Percentiles rank a stretch among this genome's conserved stretches.
These are phyloP conservation scores for Petrolisthes cinctipes DNA, from an alignment of 2,888 invertebrate genomes.

Conservation along the genomic window DNA sequence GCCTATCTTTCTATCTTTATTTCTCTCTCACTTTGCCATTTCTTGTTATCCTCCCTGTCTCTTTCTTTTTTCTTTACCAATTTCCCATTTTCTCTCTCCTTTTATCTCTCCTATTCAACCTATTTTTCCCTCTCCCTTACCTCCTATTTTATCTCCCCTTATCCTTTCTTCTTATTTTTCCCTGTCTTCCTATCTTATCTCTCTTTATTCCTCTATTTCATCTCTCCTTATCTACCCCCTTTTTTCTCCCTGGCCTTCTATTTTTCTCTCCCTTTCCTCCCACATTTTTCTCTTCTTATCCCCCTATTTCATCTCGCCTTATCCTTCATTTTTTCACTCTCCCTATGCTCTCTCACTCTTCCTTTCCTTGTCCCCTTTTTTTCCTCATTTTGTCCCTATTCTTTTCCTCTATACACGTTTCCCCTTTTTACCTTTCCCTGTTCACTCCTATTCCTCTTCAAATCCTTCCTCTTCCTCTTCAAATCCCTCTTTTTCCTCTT, in stretches of 20 bases:
- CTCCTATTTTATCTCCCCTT: background rate
- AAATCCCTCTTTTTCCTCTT: background rate
- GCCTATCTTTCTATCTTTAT: too few species aligned
- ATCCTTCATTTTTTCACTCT: too few species aligned
- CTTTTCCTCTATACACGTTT: too few species aligned
- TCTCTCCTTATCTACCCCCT: background rate
- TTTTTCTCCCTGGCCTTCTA: background rate
- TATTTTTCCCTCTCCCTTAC: background rate
- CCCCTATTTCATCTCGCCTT: background rate
- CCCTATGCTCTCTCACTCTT: too few species aligned
- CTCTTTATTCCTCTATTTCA: background rate
- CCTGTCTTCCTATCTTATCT: background rate
- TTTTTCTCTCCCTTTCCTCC: conserved; percentile 16
- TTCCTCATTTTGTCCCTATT: too few species aligned
- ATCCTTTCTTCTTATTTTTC: background rate
- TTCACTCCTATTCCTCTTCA: too few species aligned
- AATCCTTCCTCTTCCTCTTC: background rate
- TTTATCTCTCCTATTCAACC: background rate
- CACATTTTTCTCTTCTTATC: background rate
- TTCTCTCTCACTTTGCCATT: too few species aligned
- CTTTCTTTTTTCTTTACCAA: background rate
- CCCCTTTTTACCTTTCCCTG: too few species aligned
- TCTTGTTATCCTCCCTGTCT: background rate
- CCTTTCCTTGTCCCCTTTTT: too few species aligned
- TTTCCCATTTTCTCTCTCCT: background rate